Percentiles rank a stretch among this genome's conserved stretches.
Conservation (phyloP, 2,888 invertebrate species). For the Acanthacorydalis orientalis region DNA sequence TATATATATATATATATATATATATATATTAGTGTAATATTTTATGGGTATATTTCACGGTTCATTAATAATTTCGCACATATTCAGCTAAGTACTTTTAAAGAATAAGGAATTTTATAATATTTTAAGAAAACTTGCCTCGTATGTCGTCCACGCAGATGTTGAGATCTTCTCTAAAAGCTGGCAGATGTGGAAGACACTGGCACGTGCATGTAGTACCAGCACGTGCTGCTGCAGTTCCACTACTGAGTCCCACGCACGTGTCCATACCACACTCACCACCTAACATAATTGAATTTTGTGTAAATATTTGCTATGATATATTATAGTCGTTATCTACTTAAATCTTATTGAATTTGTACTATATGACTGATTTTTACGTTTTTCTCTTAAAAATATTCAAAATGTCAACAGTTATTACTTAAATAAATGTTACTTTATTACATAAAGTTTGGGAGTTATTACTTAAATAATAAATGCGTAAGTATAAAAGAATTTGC, state of each 20-base stretch:
- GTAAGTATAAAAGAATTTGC: too few species aligned
- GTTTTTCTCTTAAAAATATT: too few species aligned
- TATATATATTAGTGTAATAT: constrained; percentile 1
- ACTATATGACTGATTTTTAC: too few species aligned
- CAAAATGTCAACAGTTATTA: too few species aligned
- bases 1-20: constrained; percentile 2
- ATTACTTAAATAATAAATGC: too few species aligned
- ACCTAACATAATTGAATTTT: constrained; percentile 20
- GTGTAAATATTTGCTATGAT: constrained; percentile 3
- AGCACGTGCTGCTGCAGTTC: constrained; percentile 34
- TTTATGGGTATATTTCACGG: not conserved
- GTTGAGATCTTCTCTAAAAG: constrained; percentile 69
- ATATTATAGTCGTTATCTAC: not conserved
- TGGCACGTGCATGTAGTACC: constrained; percentile 51
- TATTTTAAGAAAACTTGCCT: constrained; percentile 34
- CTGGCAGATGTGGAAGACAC: constrained; percentile 56
- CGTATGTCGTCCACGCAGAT: constrained; percentile 76
- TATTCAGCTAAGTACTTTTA: not conserved
- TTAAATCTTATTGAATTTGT: not conserved
- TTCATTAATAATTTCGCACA: not conserved
- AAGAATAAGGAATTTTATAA: not conserved
- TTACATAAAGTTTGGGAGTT: too few species aligned
- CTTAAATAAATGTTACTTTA: too few species aligned
- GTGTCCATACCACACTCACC: constrained; percentile 40
- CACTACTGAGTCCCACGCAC: constrained; percentile 49